phyloP scores from a whole-genome alignment of 1,140 invertebrate species.

The Catajapyx aquilonaris region DNA sequence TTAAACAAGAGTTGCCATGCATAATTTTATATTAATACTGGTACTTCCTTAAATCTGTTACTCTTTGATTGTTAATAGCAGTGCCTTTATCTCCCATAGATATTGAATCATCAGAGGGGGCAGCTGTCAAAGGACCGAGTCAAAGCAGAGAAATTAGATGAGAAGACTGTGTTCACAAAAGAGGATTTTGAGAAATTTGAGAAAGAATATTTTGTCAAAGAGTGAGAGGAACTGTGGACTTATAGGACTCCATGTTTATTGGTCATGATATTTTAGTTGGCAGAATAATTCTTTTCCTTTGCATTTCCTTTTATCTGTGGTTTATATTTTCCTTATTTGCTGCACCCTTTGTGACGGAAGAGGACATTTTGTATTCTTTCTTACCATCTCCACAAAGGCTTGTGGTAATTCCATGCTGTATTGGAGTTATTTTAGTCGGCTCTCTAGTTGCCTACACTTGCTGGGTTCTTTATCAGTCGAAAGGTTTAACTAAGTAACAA shows the following conservation, averaged over 20 bases:
- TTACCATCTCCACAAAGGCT: constrained; percentile 36
- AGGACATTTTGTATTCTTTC: constrained; percentile 21
- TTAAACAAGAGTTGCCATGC: too few species aligned
- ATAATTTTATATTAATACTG: too few species aligned
- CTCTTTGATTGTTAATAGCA: too few species aligned
- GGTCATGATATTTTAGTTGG: constrained; percentile 26
- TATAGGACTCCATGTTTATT: constrained; percentile 13
- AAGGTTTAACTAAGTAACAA: constrained; percentile 5
- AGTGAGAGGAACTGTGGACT: constrained; percentile 2
- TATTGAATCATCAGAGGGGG: too few species aligned
- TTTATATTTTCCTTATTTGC: constrained; percentile 43
- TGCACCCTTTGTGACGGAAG: constrained; percentile 38
- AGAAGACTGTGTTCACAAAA: constrained; percentile 24
- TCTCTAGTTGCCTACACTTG: constrained; percentile 35
- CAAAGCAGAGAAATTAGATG: too few species aligned
- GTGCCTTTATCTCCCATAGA: too few species aligned
- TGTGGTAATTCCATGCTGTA: constrained; percentile 32
- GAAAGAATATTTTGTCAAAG: constrained; percentile 21
- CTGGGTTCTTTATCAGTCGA: constrained; percentile 11
- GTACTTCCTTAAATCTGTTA: too few species aligned
- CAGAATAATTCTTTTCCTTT: constrained; percentile 30
- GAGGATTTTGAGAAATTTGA: constrained; percentile 29
- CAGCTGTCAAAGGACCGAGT: too few species aligned
- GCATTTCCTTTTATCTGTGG: constrained; percentile 30
- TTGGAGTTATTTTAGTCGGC: constrained; percentile 37